A percentile compares a stretch with the other conserved stretches of the same genome.
These are phyloP conservation scores for Lagenorhynchus albirostris DNA, from an alignment of 2,113 vertebrate species.

Conservation along the genomic window DNA sequence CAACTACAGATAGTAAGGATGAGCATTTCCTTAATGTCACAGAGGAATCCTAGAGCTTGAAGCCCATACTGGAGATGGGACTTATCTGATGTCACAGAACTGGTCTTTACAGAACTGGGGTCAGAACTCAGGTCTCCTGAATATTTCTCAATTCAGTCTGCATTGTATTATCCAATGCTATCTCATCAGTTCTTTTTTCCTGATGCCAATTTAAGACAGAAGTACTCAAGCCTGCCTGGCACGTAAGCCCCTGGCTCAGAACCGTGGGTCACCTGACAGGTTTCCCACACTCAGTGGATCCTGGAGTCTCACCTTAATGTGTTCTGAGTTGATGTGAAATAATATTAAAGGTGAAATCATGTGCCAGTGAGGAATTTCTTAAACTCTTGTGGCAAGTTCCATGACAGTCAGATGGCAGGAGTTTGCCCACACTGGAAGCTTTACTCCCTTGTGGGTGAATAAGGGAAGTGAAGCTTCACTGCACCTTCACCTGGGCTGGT, in stretches of 20 bases:
- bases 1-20: not conserved
- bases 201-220: not conserved
- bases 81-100: not conserved
- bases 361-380: not conserved
- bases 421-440: not conserved
- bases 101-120: not conserved
- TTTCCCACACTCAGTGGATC: not conserved
- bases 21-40: not conserved
- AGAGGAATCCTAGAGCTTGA: not conserved
- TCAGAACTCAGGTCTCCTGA: not conserved
- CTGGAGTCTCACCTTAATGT: not conserved
- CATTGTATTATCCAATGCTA: not conserved
- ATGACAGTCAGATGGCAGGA: not conserved
- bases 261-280: not conserved
- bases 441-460: not conserved
- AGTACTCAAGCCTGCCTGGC: not conserved
- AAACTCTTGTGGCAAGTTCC: not conserved
- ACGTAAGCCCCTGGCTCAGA: not conserved
- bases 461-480: not conserved
- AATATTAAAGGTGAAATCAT: not conserved
- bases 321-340: not conserved
- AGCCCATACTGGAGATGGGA: not conserved
- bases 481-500: not conserved
- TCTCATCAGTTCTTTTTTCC: not conserved
- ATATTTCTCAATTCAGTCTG: not conserved